Base-by-base conservation (phyloP, 2,797 vertebrate species). In the Cheirogaleus major region DNA sequence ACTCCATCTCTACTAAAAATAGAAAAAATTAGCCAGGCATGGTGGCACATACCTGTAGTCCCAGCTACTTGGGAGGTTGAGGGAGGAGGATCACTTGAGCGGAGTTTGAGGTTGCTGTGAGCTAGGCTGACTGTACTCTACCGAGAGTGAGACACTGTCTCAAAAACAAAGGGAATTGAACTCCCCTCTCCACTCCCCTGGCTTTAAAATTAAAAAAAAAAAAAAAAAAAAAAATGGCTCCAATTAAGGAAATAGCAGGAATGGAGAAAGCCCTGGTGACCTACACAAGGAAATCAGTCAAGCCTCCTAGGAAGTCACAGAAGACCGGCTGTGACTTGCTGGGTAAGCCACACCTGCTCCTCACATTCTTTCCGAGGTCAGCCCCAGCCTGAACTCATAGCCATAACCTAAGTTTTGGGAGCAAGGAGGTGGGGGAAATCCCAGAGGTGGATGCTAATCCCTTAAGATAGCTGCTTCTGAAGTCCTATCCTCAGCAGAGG, bases 221-320 rank as follows among this genome's bases (percentile, higher is more conserved):
- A 43, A 52, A 52, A 55, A 55, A 22, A n/a, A 10, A 73, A 23
- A 75, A 79, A 88, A 63, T 8, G 61, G 17, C 20, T 80, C 48
- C 55, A 75, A 8, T 45, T 35, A 80, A 89, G 69, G 55, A 91
- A 88, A 75, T 22, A 87, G 27, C 50, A 75, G 70, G 18, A 73
- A 30, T 84, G 45, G 17, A 95, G 41, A 78, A 88, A 92, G 73
- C 18, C n/a, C 57, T 4, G 0, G n/a, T 93, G 81, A 95, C 86
- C 30, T 9, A 93, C 38, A 94, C 81, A 73, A 95, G 65, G 91
- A 97, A 97, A 92, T 84, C 79, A 48, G 43, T 48, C 15, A 11
- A 48, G 72, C 48, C 13, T 70, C 32, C 32, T 70, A 18, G 45
- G 12, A 0, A 41, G 25, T 9, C 72, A 72, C 30, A 12, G 61